Evolutionary conservation across 2,888 invertebrate species (phyloP).

Genomic region (Nephrotoma flavescens): DNA sequence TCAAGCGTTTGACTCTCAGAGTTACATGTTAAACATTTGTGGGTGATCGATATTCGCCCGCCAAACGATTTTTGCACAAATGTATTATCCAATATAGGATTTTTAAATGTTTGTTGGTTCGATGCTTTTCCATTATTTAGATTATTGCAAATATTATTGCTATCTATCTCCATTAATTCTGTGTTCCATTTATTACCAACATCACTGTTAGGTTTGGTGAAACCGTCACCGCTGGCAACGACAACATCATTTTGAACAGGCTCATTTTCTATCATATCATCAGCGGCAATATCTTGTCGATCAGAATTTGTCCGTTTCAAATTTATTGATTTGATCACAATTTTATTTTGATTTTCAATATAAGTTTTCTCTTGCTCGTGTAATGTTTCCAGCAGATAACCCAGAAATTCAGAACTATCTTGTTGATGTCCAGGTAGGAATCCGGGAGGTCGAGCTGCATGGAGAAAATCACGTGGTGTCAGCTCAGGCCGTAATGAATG

Average conservation of each 20-base stretch:
- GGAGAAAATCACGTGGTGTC: constrained; percentile 56
- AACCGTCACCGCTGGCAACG: not conserved
- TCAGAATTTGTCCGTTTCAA: not conserved
- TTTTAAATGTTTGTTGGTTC: not conserved
- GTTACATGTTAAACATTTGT: constrained; percentile 57
- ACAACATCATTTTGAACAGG: not conserved
- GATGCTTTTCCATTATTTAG: not conserved
- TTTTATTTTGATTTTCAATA: not conserved
- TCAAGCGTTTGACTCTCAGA: constrained; percentile 59
- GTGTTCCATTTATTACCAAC: not conserved
- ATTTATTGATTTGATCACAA: not conserved
- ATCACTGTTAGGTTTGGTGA: not conserved
- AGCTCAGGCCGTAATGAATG: constrained; percentile 50
- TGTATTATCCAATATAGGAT: constrained; percentile 13
- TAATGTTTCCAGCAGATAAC: constrained; percentile 41
- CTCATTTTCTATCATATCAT: not conserved
- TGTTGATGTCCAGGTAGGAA: constrained; percentile 68
- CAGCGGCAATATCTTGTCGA: not conserved
- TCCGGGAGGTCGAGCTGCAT: constrained; percentile 57
- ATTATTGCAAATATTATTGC: not conserved
- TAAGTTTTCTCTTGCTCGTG: constrained; percentile 51
- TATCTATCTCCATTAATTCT: constrained; percentile 2
- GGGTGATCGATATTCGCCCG: constrained; percentile 58
- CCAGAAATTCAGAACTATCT: constrained; percentile 76
- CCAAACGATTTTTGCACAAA: constrained; percentile 54